Evolutionary conservation across 2,797 vertebrate species (phyloP), one percentile per base, ranked within the genome.

Genomic region (Hyperoplus lanceolatus): DNA sequence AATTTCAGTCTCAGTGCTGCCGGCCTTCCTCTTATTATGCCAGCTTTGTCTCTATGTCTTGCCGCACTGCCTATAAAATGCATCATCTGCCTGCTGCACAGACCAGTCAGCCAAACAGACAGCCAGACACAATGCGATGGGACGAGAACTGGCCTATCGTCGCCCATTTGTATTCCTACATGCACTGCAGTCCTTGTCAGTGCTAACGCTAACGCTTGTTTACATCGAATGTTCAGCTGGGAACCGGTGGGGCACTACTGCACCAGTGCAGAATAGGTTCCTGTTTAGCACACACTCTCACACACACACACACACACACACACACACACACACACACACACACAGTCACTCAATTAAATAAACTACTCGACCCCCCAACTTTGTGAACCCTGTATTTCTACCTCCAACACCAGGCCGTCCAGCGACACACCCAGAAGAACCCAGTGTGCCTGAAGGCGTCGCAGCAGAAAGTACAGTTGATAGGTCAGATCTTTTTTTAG

Each of bases 211-310:
- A 4, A 29, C 29, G 29, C 29, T 70, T 87, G 73, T 88, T 89
- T 87, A 86, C 86, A 79, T 75, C 73, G 73, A 43, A 71, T n/a
- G 71, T 29, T 29, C 29, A 29, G 29, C 3, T 29, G 29, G 54
- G 80, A 69, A 81, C 56, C 72, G 79, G 58, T 41, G 73, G 81
- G 78, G 74, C 83, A 79, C 70, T 68, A 63, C 79, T 87, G 87
- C 84, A 87, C 72, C 77, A 74, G 87, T 88, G 85, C 87, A 84
- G 73, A 75, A 70, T 67, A 51, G 65, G 56, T 71, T 68, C 65
- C 75, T 63, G 56, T 50, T 18, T 16, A 75, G 38, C 72, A 53
- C 51, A 54, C 42, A 16, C 21, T 21, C 21, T 21, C 63, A 57
- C 48, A 21, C 56, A 56, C 39, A 51, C 29, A 29, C 29, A 29